Base-by-base conservation (phyloP, 2,113 vertebrate genomes). In the Argyrosomus japonicus region DNA sequence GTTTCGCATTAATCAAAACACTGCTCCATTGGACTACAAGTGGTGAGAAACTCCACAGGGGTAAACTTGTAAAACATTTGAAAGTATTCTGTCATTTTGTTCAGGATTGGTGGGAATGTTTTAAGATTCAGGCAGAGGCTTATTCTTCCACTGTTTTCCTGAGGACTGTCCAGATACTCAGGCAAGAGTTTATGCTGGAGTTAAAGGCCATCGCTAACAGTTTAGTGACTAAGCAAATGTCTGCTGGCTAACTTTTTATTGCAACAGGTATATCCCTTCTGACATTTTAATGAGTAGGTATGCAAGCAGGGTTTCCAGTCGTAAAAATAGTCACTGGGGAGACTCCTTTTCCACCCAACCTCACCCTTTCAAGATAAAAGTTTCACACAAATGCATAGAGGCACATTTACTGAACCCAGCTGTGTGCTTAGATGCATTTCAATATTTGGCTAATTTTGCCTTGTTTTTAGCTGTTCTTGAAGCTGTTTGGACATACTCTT, bases 281-380 rank as follows among this genome's bases (percentile, higher is more conserved):
- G 84, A 90, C 82, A 74, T 85, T 43, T 82, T 81, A 89, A 87
- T 87, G 74, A 90, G 64, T 65, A 77, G 69, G 68, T 75, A 74
- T 56, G 43, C 58, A 77, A 23, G 54, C 23, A 25, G 75, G 80
- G 69, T 87, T 91, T 89, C 84, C 84, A 87, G 62, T 81, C 85
- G 63, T 86, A 87, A 92, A 92, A 87, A 4, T 6, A 81, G 56
- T 61, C 17, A n/a, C 21, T 25, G 7, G 21, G 48, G 63, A 65
- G 58, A 72, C n/a, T 70, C 69, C 21, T 53, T 79, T 83, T 81
- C 58, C 58, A 82, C 79, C 18, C 48, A 64, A 68, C 36, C 64
- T 86, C 74, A 50, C 9, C 23, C 45, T 77, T 83, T 75, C 36
- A 79, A 75, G 75, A 83, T 79, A 80, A 87, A 53, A 75, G 48